These are phyloP conservation scores for Threskiornis aethiopicus DNA, from an alignment of 2,797 vertebrate species.

Conservation along the genomic window DNA sequence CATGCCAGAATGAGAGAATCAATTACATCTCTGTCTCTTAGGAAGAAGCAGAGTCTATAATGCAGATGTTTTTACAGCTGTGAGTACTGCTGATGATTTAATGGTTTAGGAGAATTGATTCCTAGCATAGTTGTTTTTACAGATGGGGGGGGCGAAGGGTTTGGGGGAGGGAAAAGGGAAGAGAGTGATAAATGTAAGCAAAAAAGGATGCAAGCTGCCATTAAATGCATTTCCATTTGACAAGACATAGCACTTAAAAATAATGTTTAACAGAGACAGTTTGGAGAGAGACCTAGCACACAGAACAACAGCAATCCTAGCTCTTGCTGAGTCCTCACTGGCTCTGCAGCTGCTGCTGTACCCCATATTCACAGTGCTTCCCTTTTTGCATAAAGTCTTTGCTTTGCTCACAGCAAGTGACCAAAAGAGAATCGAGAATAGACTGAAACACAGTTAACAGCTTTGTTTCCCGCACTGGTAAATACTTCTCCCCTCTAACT, in stretches of 20 bases:
- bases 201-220: neutral
- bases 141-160: neutral
- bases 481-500: neutral
- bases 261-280: neutral
- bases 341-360: neutral
- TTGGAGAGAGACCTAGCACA: neutral
- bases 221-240: neutral
- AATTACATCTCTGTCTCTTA: constrained; percentile 23
- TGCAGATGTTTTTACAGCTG: constrained; percentile 69
- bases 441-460: neutral
- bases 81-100: constrained; percentile 14
- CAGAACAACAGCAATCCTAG: neutral
- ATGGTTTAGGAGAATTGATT: constrained; percentile 31
- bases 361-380: neutral
- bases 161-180: neutral
- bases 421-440: neutral
- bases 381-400: neutral
- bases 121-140: neutral
- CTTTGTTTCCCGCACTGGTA: neutral
- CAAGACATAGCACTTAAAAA: neutral
- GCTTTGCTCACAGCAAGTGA: neutral
- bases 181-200: neutral
- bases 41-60: constrained; percentile 5
- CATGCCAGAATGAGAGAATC: constrained; percentile 23
- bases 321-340: neutral